These are phyloP conservation scores for Recurvirostra avosetta DNA, from an alignment of 2,113 vertebrate species.

Conservation along the genomic window DNA sequence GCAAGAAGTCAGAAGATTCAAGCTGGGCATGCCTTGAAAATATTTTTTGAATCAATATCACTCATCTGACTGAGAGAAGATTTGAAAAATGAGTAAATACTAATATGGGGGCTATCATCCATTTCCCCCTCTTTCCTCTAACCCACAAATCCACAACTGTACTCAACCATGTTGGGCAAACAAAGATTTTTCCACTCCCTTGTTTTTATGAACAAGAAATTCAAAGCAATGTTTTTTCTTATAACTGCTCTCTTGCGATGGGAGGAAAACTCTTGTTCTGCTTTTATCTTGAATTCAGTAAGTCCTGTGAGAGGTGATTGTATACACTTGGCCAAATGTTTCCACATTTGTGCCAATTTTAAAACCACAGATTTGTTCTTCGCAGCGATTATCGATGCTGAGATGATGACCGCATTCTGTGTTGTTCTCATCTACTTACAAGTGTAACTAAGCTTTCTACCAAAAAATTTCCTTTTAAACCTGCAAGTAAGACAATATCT, in stretches of 20 bases:
- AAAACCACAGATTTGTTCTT: not conserved
- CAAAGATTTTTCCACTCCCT: not conserved
- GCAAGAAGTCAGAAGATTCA: not conserved
- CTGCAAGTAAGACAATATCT: not conserved
- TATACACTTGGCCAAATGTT: slow-evolving; percentile 28
- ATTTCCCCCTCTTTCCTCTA: not conserved
- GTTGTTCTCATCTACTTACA: not conserved
- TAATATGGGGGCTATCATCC: not conserved
- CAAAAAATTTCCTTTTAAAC: not conserved
- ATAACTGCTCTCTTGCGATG: not conserved
- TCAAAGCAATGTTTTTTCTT: not conserved
- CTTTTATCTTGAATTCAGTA: slow-evolving; percentile 3
- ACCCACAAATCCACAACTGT: not conserved
- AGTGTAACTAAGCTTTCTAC: not conserved
- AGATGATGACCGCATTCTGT: not conserved
- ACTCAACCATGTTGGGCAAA: not conserved
- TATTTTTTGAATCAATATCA: not conserved
- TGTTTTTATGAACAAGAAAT: not conserved
- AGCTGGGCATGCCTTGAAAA: not conserved
- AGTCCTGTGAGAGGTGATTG: not conserved
- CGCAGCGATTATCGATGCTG: not conserved
- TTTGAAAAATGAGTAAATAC: not conserved
- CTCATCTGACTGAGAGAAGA: not conserved
- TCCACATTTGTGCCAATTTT: not conserved
- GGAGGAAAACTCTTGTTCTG: not conserved